These are phyloP conservation scores for Stenichneumon culpator DNA, from an alignment of 2,888 invertebrate genomes.

Conservation along the genomic window DNA sequence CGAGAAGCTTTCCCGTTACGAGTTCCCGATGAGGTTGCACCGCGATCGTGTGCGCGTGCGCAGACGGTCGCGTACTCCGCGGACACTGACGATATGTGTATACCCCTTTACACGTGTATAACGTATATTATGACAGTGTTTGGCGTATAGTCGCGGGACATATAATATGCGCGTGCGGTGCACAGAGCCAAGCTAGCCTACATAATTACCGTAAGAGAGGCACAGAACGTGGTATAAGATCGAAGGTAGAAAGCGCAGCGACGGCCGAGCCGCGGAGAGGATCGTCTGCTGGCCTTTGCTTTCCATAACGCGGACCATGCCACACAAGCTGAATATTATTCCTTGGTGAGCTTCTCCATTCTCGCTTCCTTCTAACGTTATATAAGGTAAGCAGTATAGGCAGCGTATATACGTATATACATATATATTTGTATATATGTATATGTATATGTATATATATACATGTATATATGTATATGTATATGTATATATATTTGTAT, in stretches of 20 bases:
- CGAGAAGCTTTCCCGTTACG: conserved; percentile 63
- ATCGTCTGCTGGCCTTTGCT: conserved; percentile 85
- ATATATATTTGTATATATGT: background rate
- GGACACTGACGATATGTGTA: conserved; percentile 16
- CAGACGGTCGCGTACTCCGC: conserved; percentile 49
- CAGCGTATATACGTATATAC: background rate
- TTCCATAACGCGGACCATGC: conserved; percentile 75
- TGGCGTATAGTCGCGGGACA: conserved; percentile 45
- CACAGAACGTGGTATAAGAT: conserved; percentile 72
- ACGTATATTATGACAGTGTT: conserved; percentile 19
- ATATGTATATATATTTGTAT: background rate
- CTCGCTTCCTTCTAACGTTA: conserved; percentile 77
- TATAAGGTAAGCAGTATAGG: conserved; percentile 74
- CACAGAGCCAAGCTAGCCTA: conserved; percentile 66
- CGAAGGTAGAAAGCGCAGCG: conserved; percentile 84
- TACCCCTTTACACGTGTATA: background rate
- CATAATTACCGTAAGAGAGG: conserved; percentile 78
- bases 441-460: background rate
- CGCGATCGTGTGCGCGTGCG: conserved; percentile 38
- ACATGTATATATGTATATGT: no score
- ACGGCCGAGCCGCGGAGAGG: conserved; percentile 70
- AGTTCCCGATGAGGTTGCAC: conserved; percentile 52
- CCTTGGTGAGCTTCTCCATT: conserved; percentile 42
- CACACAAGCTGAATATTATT: conserved; percentile 50
- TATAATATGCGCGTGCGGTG: conserved; percentile 69